A percentile compares a stretch with the other conserved stretches of the same genome.
Evolutionary conservation across 2,797 vertebrate genomes (phyloP).

Genomic region (Myotis myotis): DNA sequence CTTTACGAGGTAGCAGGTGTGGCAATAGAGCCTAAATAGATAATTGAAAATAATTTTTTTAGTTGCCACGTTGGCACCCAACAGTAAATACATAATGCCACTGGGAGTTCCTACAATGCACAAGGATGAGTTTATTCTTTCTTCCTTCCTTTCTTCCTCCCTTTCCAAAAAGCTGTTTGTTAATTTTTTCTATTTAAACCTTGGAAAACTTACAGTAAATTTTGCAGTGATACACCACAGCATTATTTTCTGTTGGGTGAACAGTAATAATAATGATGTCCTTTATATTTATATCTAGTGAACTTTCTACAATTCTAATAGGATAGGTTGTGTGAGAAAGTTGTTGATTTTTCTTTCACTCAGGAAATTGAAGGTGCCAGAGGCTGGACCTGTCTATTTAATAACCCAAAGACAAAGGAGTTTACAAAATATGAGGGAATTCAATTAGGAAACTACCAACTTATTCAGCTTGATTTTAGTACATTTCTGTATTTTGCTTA

Average conservation of each 20-base stretch:
- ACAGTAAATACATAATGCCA: conserved; percentile 44
- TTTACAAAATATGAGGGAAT: conserved; percentile 60
- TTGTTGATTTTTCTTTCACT: conserved; percentile 10
- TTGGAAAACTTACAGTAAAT: not conserved
- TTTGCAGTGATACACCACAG: not conserved
- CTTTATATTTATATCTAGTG: conserved; percentile 8
- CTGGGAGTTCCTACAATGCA: not conserved
- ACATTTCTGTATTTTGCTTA: conserved; percentile 66
- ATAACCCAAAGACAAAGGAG: not conserved
- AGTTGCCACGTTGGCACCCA: conserved; percentile 1
- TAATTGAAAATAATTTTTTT: conserved; percentile 42
- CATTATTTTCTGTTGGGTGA: not conserved
- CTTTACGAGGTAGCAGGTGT: conserved; percentile 61
- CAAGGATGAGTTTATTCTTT: not conserved
- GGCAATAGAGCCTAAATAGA: conserved; percentile 31
- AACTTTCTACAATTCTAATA: not conserved
- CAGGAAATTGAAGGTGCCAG: conserved; percentile 22
- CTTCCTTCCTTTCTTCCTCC: not conserved
- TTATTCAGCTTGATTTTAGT: conserved; percentile 57
- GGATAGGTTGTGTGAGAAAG: not conserved
- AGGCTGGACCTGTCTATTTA: conserved; percentile 28
- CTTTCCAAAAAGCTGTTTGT: not conserved
- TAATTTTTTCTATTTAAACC: not conserved
- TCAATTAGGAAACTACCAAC: conserved; percentile 65
- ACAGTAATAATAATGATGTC: not conserved